phyloP scores from a whole-genome alignment of 2,113 vertebrate genomes.

The Trachemys scripta region DNA sequence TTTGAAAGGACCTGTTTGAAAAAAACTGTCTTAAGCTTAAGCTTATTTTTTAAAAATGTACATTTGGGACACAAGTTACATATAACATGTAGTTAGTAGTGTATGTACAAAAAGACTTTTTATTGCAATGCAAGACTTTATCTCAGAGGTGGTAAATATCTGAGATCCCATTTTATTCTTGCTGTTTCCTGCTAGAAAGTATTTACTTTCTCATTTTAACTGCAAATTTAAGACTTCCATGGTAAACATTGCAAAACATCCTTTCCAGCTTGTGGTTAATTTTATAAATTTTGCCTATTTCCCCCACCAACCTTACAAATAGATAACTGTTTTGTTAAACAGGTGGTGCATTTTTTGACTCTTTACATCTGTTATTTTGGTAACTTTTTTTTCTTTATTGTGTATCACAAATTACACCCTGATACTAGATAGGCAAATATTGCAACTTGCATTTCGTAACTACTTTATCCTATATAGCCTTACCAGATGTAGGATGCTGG shows the following conservation, averaged over 20 bases:
- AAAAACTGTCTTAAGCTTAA: not conserved
- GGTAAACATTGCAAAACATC: not conserved
- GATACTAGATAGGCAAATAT: not conserved
- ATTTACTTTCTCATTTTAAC: not conserved
- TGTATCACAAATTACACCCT: not conserved
- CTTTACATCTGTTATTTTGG: not conserved
- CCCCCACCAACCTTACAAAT: not conserved
- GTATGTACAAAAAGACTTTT: not conserved
- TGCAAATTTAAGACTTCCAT: not conserved
- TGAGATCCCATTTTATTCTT: not conserved
- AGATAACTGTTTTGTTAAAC: not conserved
- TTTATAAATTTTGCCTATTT: not conserved
- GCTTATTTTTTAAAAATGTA: not conserved
- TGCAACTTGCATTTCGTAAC: not conserved
- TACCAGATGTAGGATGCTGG: rapidly evolving
- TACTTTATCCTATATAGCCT: not conserved
- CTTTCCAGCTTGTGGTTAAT: not conserved
- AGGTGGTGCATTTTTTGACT: not conserved
- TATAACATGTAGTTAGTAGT: not conserved
- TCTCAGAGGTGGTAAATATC: not conserved
- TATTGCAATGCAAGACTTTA: not conserved
- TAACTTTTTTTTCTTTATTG: not conserved
- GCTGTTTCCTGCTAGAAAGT: not conserved
- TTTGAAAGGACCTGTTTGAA: constrained; percentile 90
- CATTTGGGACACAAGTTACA: not conserved